Conservation (phyloP, 2,888 invertebrate species). For the Diaprepes abbreviatus region DNA sequence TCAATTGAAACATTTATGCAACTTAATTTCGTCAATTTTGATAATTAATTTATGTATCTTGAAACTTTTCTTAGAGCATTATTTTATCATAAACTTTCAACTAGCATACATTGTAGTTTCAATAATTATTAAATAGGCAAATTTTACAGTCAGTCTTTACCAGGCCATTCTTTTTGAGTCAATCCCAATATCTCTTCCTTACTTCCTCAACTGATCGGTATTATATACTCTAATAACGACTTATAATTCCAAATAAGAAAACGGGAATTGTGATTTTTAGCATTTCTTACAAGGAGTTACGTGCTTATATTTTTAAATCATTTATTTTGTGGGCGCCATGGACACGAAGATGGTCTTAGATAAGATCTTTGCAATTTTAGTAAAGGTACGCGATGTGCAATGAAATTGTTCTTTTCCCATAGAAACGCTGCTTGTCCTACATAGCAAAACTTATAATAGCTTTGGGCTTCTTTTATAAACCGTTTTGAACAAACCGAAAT, state of each 20-base stretch:
- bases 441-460: slow-evolving; percentile 28
- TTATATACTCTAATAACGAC: background rate
- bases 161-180: too few relatives aligned
- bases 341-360: slow-evolving; percentile 39
- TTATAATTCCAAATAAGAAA: slow-evolving; percentile 25
- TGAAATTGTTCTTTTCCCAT: slow-evolving; percentile 46
- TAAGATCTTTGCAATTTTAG: slow-evolving; percentile 44
- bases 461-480: slow-evolving; percentile 17
- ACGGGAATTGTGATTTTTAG: slow-evolving; percentile 34
- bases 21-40: too few relatives aligned
- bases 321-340: slow-evolving; percentile 41
- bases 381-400: slow-evolving; percentile 37
- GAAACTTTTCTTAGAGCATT: too few relatives aligned
- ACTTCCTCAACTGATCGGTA: background rate
- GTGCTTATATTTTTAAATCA: slow-evolving; percentile 37
- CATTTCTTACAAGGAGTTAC: slow-evolving; percentile 39
- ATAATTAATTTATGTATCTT: too few relatives aligned
- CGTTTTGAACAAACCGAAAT: slow-evolving; percentile 21
- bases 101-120: too few relatives aligned
- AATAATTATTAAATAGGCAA: too few relatives aligned
- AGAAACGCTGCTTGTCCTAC: slow-evolving; percentile 36
- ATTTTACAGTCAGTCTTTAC: too few relatives aligned
- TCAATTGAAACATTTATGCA: too few relatives aligned
- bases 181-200: too few relatives aligned
- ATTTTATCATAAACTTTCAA: too few relatives aligned